Evolutionary conservation across 2,888 invertebrate genomes (phyloP).

Genomic region (Aporophyla nigra): DNA sequence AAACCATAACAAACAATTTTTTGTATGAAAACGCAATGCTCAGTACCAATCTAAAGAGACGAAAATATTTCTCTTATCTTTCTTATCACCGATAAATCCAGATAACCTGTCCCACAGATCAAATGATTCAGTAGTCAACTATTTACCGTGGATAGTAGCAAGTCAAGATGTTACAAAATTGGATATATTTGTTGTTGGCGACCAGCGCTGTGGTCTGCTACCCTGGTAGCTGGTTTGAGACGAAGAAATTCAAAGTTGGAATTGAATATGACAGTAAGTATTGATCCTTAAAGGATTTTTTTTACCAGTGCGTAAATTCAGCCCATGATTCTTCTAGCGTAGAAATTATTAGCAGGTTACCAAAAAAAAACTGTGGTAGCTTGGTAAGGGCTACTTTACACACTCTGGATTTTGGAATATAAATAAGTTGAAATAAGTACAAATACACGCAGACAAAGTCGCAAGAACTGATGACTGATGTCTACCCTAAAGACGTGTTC

Average conservation of each 20-base stretch:
- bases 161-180: conserved; percentile 61
- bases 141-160: conserved; percentile 33
- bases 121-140: conserved; percentile 62
- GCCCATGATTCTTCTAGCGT: too few relatives aligned
- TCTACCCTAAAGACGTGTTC: too few relatives aligned
- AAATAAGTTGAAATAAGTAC: too few relatives aligned
- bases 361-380: too few relatives aligned
- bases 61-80: conserved; percentile 50
- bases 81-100: conserved; percentile 51
- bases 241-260: conserved; percentile 81
- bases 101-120: conserved; percentile 46
- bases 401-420: too few relatives aligned
- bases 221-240: conserved; percentile 74
- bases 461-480: too few relatives aligned
- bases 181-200: conserved; percentile 65
- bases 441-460: too few relatives aligned
- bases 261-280: conserved; percentile 85
- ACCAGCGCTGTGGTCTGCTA: conserved; percentile 65
- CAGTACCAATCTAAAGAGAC: conserved; percentile 52
- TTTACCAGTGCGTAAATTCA: too few relatives aligned
- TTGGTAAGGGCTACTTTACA: too few relatives aligned
- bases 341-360: too few relatives aligned
- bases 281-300: background rate
- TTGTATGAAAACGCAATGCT: conserved; percentile 13
- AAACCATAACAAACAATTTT: background rate